Evolutionary conservation across 1,140 invertebrate genomes (phyloP).

Genomic region (Hesperophylax magnus): DNA sequence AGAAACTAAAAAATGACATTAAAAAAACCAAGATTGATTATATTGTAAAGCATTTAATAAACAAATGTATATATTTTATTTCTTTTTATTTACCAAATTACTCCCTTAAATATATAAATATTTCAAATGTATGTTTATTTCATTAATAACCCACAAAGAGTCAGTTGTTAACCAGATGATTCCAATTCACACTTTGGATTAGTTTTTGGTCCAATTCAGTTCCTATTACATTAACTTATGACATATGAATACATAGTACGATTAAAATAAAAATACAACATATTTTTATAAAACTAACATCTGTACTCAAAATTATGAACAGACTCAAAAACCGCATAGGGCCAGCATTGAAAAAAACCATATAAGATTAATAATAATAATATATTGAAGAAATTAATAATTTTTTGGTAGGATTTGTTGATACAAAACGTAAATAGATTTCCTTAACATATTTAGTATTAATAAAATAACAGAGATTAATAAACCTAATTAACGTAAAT

Average conservation of each 20-base stretch:
- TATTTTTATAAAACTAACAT: constrained; percentile 36
- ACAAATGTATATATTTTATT: constrained; percentile 42
- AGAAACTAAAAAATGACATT: constrained; percentile 25
- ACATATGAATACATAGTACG: neutral
- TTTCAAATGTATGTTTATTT: neutral
- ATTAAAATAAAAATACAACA: constrained; percentile 24
- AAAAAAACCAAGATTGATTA: constrained; percentile 42
- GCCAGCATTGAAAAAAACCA: constrained; percentile 41
- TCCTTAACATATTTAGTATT: constrained; percentile 9
- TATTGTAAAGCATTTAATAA: constrained; percentile 54
- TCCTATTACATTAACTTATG: neutral
- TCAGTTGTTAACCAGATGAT: too few species aligned
- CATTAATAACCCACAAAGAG: neutral
- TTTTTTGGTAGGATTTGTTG: constrained; percentile 31
- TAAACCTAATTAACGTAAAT: constrained; percentile 37
- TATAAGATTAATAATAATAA: constrained; percentile 61
- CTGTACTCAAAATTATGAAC: constrained; percentile 26
- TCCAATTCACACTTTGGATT: too few species aligned
- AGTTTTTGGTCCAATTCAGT: too few species aligned
- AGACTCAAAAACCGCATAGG: constrained; percentile 13
- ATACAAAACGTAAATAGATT: constrained; percentile 32
- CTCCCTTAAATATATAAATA: constrained; percentile 5
- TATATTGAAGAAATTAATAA: constrained; percentile 56
- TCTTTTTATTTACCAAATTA: constrained; percentile 15
- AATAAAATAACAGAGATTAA: constrained; percentile 6